Conservation (phyloP, 2,797 vertebrate genomes). For the Sebastiscus albofasciatus region DNA sequence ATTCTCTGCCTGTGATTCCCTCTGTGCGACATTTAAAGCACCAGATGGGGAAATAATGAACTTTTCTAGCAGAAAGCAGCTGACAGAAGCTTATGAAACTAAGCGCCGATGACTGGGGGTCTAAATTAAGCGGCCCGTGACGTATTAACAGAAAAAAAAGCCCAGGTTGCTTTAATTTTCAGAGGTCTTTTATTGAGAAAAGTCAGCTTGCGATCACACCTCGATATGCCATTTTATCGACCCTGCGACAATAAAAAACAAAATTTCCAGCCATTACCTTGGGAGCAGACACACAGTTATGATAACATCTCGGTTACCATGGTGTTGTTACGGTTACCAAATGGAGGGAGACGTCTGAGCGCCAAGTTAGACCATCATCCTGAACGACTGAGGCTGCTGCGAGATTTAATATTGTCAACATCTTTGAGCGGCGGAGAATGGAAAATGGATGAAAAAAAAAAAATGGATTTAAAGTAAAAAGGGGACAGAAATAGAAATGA, state of each 20-base stretch:
- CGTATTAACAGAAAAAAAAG: conserved; percentile 7
- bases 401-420: conserved; percentile 27
- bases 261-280: background rate
- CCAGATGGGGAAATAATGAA: conserved; percentile 66
- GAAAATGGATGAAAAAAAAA: background rate
- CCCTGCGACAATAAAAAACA: background rate
- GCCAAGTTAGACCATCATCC: background rate
- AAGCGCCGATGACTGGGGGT: conserved; percentile 7
- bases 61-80: conserved; percentile 45
- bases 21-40: conserved; percentile 52
- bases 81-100: conserved; percentile 51
- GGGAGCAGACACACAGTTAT: background rate
- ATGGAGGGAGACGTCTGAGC: background rate
- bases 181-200: background rate
- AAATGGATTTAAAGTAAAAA: background rate
- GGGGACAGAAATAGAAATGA: background rate
- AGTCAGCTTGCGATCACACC: background rate
- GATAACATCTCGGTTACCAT: conserved; percentile 12
- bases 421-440: background rate
- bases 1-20: conserved; percentile 37
- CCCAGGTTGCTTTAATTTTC: background rate
- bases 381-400: background rate
- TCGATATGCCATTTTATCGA: background rate
- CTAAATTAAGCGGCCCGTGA: conserved; percentile 37
- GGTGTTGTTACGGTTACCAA: conserved; percentile 14